Conservation (phyloP, 2,888 invertebrate genomes). For the Teleiodes luculella region DNA sequence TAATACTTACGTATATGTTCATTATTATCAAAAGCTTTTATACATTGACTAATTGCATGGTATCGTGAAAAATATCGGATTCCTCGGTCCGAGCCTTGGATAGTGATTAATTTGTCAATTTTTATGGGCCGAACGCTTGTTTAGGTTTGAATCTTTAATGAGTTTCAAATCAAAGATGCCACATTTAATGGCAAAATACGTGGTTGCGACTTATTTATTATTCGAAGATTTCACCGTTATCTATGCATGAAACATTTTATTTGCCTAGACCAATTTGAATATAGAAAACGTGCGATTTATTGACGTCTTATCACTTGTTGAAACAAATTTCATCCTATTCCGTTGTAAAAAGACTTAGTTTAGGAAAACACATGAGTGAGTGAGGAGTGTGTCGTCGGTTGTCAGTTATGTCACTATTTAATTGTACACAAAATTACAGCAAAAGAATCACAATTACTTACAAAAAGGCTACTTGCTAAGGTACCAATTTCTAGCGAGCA, state of each 20-base stretch:
- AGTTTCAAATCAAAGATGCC: constrained; percentile 30
- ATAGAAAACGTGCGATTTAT: constrained; percentile 7
- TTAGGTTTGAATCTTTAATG: constrained; percentile 39
- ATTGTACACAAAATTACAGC: too few relatives aligned
- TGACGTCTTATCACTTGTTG: neutral
- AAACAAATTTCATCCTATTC: neutral
- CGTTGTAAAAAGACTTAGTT: neutral
- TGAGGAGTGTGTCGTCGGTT: too few relatives aligned
- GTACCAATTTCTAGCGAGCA: too few relatives aligned
- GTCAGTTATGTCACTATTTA: too few relatives aligned
- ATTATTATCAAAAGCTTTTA: constrained; percentile 28
- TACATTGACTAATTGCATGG: constrained; percentile 38
- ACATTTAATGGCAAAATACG: constrained; percentile 25
- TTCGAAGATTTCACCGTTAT: constrained; percentile 13
- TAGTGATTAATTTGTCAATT: constrained; percentile 43
- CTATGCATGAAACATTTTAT: constrained; percentile 5
- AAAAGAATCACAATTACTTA: too few relatives aligned
- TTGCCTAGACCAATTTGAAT: constrained; percentile 7
- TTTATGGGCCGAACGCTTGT: constrained; percentile 35
- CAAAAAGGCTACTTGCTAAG: too few relatives aligned
- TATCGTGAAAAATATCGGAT: constrained; percentile 32
- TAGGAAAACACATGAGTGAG: neutral
- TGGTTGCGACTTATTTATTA: constrained; percentile 19
- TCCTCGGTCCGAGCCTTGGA: constrained; percentile 28
- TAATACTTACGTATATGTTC: constrained; percentile 17